phyloP scores from a whole-genome alignment of 2,888 invertebrate genomes.

The Sericinus montela region DNA sequence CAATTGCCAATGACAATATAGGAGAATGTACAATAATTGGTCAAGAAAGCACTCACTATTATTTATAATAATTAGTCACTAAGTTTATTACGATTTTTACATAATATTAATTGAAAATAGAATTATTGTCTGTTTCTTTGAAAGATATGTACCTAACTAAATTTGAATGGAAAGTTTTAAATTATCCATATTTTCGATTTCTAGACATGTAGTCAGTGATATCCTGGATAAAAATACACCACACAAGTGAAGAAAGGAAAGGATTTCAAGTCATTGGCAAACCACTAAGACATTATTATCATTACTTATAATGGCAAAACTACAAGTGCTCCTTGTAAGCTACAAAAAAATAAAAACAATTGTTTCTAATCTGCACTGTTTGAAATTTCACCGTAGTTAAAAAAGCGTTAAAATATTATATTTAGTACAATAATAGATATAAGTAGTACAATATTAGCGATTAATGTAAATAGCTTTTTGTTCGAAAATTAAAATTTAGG shows the following conservation, averaged over 20 bases:
- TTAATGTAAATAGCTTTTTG: conserved; percentile 20
- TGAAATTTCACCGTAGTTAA: conserved; percentile 12
- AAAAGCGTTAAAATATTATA: conserved; percentile 6
- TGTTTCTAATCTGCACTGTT: conserved; percentile 36
- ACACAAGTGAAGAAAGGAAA: too few relatives aligned
- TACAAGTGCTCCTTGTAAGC: conserved; percentile 28
- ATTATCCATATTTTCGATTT: too few relatives aligned
- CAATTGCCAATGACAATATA: conserved; percentile 49
- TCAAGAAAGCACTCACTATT: too few relatives aligned
- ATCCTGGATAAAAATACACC: too few relatives aligned
- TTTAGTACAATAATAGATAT: conserved; percentile 33
- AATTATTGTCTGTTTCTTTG: too few relatives aligned
- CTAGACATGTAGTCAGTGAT: too few relatives aligned
- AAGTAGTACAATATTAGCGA: conserved; percentile 52
- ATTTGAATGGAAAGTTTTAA: too few relatives aligned
- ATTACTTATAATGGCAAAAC: conserved; percentile 9
- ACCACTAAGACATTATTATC: conserved; percentile 33
- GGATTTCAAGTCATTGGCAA: conserved; percentile 50
- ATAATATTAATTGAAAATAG: too few relatives aligned
- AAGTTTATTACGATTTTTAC: too few relatives aligned
- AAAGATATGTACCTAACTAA: too few relatives aligned
- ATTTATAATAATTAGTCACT: too few relatives aligned
- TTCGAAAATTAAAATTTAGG: background rate
- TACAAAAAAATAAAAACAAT: conserved; percentile 30
- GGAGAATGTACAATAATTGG: too few relatives aligned